Evolutionary conservation across 2,113 vertebrate genomes (phyloP).

Genomic region (Axis porcinus): DNA sequence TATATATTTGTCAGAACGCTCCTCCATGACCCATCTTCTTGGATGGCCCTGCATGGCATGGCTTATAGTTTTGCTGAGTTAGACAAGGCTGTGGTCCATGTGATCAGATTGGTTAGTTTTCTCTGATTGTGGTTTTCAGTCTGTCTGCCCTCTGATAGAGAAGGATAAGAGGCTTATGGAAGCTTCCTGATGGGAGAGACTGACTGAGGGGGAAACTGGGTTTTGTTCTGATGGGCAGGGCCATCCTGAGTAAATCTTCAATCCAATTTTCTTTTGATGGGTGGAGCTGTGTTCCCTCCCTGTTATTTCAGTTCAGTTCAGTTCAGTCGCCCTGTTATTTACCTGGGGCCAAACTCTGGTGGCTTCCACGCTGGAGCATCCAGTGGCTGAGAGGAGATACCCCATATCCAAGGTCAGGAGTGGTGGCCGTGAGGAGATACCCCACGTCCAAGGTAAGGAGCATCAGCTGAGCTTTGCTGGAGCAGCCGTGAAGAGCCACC

Average conservation of each 20-base stretch:
- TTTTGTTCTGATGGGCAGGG: not conserved
- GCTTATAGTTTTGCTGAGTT: rapidly evolving
- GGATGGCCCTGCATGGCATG: not conserved
- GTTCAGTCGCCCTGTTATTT: not conserved
- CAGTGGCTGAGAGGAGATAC: rapidly evolving
- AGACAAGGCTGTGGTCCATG: not conserved
- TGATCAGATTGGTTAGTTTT: not conserved
- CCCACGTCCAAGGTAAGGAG: not conserved
- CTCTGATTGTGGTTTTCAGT: not conserved
- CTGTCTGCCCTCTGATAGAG: not conserved
- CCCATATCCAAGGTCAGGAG: not conserved
- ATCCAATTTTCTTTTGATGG: not conserved
- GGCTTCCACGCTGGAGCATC: not conserved
- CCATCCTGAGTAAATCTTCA: not conserved
- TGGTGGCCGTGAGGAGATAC: not conserved
- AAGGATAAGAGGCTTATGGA: not conserved
- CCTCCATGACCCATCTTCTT: not conserved
- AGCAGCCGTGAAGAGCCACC: not conserved
- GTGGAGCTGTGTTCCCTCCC: not conserved
- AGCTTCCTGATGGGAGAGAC: not conserved
- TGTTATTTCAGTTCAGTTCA: not conserved
- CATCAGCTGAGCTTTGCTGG: rapidly evolving
- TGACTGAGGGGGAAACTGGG: not conserved
- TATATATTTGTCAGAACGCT: not conserved
- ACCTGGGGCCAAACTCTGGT: not conserved